Conservation (phyloP, 2,888 invertebrate species). For the Leucozona laternaria region DNA sequence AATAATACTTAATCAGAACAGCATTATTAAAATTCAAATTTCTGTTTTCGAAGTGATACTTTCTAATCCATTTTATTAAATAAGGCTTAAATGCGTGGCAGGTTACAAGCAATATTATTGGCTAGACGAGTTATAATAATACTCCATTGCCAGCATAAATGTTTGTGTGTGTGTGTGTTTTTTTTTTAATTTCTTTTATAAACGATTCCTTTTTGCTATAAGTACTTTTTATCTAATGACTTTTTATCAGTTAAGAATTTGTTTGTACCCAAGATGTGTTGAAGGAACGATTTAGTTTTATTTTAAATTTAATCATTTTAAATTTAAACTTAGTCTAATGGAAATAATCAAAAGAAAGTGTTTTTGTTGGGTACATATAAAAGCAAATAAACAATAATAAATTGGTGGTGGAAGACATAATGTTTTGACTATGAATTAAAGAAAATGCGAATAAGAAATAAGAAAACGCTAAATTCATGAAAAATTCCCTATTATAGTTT, state of each 20-base stretch:
- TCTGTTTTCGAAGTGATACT: slow-evolving; percentile 66
- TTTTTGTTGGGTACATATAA: slow-evolving; percentile 20
- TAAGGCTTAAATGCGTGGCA: slow-evolving; percentile 74
- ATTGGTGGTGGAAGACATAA: slow-evolving; percentile 68
- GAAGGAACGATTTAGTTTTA: slow-evolving; percentile 62
- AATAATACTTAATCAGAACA: slow-evolving; percentile 38
- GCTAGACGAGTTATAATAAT: slow-evolving; percentile 57
- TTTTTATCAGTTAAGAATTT: slow-evolving; percentile 42
- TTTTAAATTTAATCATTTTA: slow-evolving; percentile 8
- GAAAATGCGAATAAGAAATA: slow-evolving; percentile 32
- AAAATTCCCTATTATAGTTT: slow-evolving; percentile 43
- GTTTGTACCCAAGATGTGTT: slow-evolving; percentile 66
- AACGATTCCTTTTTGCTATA: slow-evolving; percentile 36
- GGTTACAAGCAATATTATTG: slow-evolving; percentile 71
- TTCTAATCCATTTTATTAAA: slow-evolving; percentile 57
- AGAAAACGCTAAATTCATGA: slow-evolving; percentile 14
- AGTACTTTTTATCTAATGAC: slow-evolving; percentile 18
- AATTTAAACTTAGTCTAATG: not conserved
- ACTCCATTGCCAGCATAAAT: slow-evolving; percentile 55
- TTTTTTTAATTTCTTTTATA: not conserved
- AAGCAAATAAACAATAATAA: slow-evolving; percentile 5
- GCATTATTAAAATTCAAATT: slow-evolving; percentile 31
- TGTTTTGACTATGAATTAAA: slow-evolving; percentile 27
- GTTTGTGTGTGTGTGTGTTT: slow-evolving; percentile 16
- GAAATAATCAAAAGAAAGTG: slow-evolving; percentile 3